phyloP scores from a whole-genome alignment of 2,888 invertebrate genomes.

The Hypomecis atomaria region DNA sequence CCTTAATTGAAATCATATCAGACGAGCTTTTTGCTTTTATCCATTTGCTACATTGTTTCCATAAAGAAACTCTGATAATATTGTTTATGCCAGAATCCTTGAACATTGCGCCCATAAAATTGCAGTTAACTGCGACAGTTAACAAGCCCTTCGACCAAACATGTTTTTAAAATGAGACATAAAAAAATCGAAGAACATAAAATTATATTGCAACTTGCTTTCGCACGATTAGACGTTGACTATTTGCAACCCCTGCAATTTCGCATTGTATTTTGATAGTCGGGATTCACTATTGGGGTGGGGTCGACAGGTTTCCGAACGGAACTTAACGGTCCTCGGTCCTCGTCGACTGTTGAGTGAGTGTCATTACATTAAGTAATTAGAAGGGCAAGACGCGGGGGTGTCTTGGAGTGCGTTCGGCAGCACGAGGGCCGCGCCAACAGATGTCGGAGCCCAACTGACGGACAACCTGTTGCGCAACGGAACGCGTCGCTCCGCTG shows the following conservation, averaged over 20 bases:
- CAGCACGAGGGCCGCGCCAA: conserved; percentile 52
- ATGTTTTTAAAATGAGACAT: conserved; percentile 48
- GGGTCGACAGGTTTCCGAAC: conserved; percentile 77
- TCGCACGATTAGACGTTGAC: conserved; percentile 71
- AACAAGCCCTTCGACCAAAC: conserved; percentile 40
- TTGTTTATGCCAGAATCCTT: conserved; percentile 8
- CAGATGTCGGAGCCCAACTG: conserved; percentile 80
- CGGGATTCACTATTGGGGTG: conserved; percentile 63
- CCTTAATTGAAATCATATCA: conserved; percentile 5
- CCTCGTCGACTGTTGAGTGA: conserved; percentile 70
- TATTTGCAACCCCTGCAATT: conserved; percentile 82
- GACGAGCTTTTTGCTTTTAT: background rate
- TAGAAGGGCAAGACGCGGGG: conserved; percentile 79
- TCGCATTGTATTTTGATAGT: conserved; percentile 59
- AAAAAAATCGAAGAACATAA: conserved; percentile 45
- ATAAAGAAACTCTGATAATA: background rate
- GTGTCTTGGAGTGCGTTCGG: conserved; percentile 63
- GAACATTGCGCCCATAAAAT: conserved; percentile 8
- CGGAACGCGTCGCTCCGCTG: conserved; percentile 79
- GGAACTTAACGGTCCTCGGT: conserved; percentile 82
- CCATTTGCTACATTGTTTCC: background rate
- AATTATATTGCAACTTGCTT: conserved; percentile 67
- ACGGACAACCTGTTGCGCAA: conserved; percentile 82
- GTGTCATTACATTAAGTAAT: conserved; percentile 63
- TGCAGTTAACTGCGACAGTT: conserved; percentile 12